phyloP scores from a whole-genome alignment of 2,113 vertebrate species.

The Callionymus lyra region DNA sequence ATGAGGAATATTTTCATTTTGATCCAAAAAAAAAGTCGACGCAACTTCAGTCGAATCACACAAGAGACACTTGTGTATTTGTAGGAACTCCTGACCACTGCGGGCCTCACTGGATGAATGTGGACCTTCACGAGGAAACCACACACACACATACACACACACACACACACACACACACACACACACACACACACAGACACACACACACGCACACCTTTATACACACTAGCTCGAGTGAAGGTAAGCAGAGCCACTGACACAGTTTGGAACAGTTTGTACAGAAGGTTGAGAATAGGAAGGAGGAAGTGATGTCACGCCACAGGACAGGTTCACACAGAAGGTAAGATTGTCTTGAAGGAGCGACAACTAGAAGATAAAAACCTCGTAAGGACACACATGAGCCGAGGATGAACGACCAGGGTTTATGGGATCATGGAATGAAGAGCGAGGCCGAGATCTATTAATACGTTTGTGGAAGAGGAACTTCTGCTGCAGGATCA shows the following conservation, averaged over 20 bases:
- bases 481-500: conserved; percentile 25
- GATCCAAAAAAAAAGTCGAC: conserved; percentile 57
- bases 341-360: too few relatives aligned
- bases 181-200: conserved; percentile 8
- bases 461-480: too few relatives aligned
- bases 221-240: conserved; percentile 8
- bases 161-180: conserved; percentile 17
- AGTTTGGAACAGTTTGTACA: conserved; percentile 15
- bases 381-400: conserved; percentile 51
- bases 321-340: conserved; percentile 23
- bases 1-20: too few relatives aligned
- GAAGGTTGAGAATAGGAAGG: conserved; percentile 6
- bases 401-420: conserved; percentile 42
- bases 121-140: conserved; percentile 56
- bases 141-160: conserved; percentile 9
- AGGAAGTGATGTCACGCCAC: conserved; percentile 52
- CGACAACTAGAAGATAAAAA: too few relatives aligned
- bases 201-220: conserved; percentile 2
- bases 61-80: conserved; percentile 56
- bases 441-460: conserved; percentile 45
- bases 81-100: conserved; percentile 36
- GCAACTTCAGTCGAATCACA: conserved; percentile 43
- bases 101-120: conserved; percentile 61
- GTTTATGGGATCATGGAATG: conserved; percentile 24
- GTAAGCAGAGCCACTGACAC: conserved; percentile 5